Conservation (phyloP, 2,888 invertebrate genomes). For the Cosmopolites sordidus region DNA sequence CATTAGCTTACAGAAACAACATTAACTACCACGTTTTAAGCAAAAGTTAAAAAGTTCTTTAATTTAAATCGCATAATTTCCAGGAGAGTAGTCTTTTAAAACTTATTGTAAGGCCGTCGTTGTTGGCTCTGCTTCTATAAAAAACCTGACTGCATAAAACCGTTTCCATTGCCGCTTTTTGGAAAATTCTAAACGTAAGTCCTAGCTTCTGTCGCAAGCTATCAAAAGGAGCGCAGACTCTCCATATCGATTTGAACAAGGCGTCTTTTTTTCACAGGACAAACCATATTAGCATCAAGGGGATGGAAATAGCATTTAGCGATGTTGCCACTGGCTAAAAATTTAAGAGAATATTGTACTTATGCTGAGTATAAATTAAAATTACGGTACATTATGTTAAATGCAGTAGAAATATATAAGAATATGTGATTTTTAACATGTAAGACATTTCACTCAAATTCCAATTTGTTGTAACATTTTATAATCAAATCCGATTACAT, state of each 20-base stretch:
- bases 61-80: conserved; percentile 8
- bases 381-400: too few relatives aligned
- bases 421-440: too few relatives aligned
- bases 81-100: conserved; percentile 8
- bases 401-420: too few relatives aligned
- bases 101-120: conserved; percentile 5
- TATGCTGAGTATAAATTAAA: too few relatives aligned
- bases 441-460: too few relatives aligned
- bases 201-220: conserved; percentile 3
- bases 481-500: too few relatives aligned
- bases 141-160: not conserved
- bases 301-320: conserved; percentile 14
- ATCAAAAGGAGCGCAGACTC: conserved; percentile 20
- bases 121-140: conserved; percentile 5
- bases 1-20: too few relatives aligned
- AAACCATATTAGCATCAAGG: conserved; percentile 21
- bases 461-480: too few relatives aligned
- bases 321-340: conserved; percentile 7
- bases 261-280: conserved; percentile 21
- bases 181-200: conserved; percentile 9
- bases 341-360: too few relatives aligned
- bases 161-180: not conserved
- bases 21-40: too few relatives aligned
- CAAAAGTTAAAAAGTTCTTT: too few relatives aligned
- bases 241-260: conserved; percentile 22